Conservation (phyloP, 2,888 invertebrate genomes). For the Polylopha cassiicola region DNA sequence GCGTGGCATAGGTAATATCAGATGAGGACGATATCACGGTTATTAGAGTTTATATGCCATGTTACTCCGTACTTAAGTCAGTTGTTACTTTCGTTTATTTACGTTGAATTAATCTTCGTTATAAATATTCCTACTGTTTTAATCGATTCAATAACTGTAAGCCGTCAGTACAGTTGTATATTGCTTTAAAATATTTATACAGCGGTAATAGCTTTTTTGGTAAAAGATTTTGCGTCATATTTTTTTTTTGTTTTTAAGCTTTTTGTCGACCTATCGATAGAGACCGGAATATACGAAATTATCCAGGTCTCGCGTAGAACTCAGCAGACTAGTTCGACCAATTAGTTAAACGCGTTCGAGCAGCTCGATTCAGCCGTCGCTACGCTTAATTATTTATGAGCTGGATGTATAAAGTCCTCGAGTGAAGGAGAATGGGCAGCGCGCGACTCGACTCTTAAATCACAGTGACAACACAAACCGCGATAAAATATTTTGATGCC, state of each 20-base stretch:
- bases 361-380: conserved; percentile 31
- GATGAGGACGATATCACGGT: too few species aligned
- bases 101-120: conserved; percentile 19
- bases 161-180: too few species aligned
- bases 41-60: not conserved
- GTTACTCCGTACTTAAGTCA: conserved; percentile 17
- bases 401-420: conserved; percentile 32
- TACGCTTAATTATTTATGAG: conserved; percentile 44
- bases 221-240: too few species aligned
- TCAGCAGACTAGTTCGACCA: conserved; percentile 19
- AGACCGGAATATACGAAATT: too few species aligned
- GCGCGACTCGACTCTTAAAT: conserved; percentile 44
- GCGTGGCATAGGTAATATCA: too few species aligned
- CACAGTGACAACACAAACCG: conserved; percentile 34
- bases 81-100: conserved; percentile 16
- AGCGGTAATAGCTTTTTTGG: too few species aligned
- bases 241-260: too few species aligned
- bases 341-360: conserved; percentile 34
- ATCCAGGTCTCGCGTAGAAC: not conserved
- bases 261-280: too few species aligned
- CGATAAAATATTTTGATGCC: conserved; percentile 37
- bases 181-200: too few species aligned
- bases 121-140: conserved; percentile 17
- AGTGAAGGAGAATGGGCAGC: conserved; percentile 47
- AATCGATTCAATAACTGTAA: conserved; percentile 20